Percentiles rank a stretch among this genome's conserved stretches.
phyloP scores from a whole-genome alignment of 2,888 invertebrate genomes.

The Toxonevra muliebris region DNA sequence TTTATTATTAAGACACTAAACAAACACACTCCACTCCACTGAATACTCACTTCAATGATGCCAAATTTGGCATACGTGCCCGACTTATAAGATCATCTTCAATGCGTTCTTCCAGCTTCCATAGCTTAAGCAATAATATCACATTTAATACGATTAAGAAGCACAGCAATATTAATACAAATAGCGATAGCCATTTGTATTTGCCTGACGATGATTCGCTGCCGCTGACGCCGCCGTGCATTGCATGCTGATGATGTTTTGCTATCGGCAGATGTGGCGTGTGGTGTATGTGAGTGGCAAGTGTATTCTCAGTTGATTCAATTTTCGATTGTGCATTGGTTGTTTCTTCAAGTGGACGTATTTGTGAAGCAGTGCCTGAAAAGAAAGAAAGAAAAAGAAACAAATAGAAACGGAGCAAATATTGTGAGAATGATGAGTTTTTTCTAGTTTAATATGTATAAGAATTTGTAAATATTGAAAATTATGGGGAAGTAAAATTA shows the following conservation, averaged over 20 bases:
- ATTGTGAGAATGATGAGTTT: too few species aligned
- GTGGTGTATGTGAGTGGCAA: constrained; percentile 32
- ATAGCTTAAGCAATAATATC: constrained; percentile 84
- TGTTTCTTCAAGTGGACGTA: constrained; percentile 57
- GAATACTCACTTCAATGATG: constrained; percentile 55
- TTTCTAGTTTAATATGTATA: too few species aligned
- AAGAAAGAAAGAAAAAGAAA: constrained; percentile 1
- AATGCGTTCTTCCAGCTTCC: constrained; percentile 73
- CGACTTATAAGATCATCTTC: constrained; percentile 59
- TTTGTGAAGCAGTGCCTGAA: constrained; percentile 63
- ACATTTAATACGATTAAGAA: constrained; percentile 77
- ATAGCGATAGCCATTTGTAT: constrained; percentile 63
- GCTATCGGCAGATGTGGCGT: constrained; percentile 31
- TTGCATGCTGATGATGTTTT: constrained; percentile 28
- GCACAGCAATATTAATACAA: constrained; percentile 69
- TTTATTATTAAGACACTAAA: neutral
- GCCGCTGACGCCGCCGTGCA: constrained; percentile 21
- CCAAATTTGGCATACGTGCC: constrained; percentile 57
- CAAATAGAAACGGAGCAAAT: neutral
- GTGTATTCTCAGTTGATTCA: constrained; percentile 38
- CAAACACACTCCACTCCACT: neutral
- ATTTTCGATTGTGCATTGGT: constrained; percentile 44
- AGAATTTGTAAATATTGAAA: neutral
- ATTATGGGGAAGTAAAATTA: neutral
- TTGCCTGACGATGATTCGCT: constrained; percentile 42